A percentile compares a stretch with the other conserved stretches of the same genome.
Conservation (phyloP, 2,888 invertebrate species). For the Epistrophe eligans region DNA sequence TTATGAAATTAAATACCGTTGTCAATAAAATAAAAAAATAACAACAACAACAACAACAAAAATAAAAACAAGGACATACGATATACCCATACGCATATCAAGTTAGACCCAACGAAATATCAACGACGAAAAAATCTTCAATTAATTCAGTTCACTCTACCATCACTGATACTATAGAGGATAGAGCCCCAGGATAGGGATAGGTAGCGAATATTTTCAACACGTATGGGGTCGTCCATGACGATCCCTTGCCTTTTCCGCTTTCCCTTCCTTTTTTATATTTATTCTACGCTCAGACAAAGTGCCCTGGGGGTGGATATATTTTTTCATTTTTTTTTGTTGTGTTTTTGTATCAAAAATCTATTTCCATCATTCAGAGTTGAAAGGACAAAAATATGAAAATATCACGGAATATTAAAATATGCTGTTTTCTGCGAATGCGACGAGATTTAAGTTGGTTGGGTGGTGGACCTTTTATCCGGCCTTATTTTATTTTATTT, state of each 20-base stretch:
- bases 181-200: constrained; percentile 52
- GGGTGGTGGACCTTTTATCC: constrained; percentile 61
- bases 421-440: constrained; percentile 49
- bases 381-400: constrained; percentile 32
- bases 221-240: constrained; percentile 44
- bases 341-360: constrained; percentile 61
- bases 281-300: constrained; percentile 49
- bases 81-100: constrained; percentile 26
- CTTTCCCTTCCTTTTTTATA: constrained; percentile 25
- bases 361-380: constrained; percentile 56
- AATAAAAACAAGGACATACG: constrained; percentile 20
- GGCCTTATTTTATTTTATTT: not conserved
- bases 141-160: constrained; percentile 73
- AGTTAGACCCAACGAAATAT: constrained; percentile 3
- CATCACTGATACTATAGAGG: constrained; percentile 42
- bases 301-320: constrained; percentile 47
- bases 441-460: constrained; percentile 11
- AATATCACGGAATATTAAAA: constrained; percentile 64
- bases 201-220: constrained; percentile 37
- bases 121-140: constrained; percentile 50
- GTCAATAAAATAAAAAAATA: constrained; percentile 8
- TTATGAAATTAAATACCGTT: constrained; percentile 66
- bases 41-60: not conserved
- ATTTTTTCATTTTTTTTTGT: not conserved
- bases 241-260: not conserved